Conservation (phyloP, 1,140 invertebrate genomes). For the Bombyx mandarina region DNA sequence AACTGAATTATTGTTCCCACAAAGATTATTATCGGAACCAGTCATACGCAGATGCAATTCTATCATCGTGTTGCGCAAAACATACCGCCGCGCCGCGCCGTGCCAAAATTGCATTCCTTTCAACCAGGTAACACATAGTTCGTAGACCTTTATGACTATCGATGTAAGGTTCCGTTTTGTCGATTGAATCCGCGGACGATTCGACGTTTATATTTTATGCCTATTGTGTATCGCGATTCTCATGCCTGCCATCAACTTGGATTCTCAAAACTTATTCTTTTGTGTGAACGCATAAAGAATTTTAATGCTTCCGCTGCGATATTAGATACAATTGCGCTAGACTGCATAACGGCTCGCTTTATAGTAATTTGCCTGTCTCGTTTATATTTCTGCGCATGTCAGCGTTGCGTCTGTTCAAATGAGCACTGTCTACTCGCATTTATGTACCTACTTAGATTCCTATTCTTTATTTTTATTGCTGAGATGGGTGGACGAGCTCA, state of each 20-base stretch:
- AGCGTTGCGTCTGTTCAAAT: not conserved
- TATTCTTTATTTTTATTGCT: too few relatives aligned
- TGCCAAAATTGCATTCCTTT: conserved; percentile 22
- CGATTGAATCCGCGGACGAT: conserved; percentile 5
- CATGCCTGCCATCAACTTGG: conserved; percentile 41
- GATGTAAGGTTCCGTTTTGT: not conserved
- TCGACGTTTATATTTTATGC: conserved; percentile 6
- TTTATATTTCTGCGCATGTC: conserved; percentile 17
- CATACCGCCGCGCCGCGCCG: conserved; percentile 14
- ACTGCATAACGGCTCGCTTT: conserved; percentile 39
- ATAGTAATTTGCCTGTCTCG: conserved; percentile 28
- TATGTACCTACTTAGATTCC: too few relatives aligned
- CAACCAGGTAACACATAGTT: conserved; percentile 8
- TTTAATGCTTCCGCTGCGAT: conserved; percentile 57
- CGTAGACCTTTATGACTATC: not conserved
- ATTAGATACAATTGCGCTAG: conserved; percentile 11
- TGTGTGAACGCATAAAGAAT: conserved; percentile 58
- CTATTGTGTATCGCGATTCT: conserved; percentile 49
- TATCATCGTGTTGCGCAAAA: conserved; percentile 23
- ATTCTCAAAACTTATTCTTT: conserved; percentile 65
- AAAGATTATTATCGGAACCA: conserved; percentile 24
- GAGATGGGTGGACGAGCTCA: too few relatives aligned
- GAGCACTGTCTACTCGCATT: too few relatives aligned
- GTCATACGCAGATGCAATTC: conserved; percentile 21
- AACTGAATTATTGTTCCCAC: conserved; percentile 5